Evolutionary conservation across 2,797 vertebrate species (phyloP).

Genomic region (Phataginus tricuspis): DNA sequence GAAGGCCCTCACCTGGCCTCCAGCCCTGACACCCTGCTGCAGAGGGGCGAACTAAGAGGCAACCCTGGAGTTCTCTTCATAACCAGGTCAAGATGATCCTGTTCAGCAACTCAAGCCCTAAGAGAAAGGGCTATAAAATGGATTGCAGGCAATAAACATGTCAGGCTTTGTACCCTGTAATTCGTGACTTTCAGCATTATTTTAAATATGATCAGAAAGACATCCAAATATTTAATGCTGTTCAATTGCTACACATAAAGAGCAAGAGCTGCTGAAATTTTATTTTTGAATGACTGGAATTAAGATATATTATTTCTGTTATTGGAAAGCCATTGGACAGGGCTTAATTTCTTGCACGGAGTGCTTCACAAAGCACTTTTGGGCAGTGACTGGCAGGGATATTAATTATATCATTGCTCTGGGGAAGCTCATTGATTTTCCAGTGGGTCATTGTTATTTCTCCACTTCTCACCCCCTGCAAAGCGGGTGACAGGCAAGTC

Average conservation of each 20-base stretch:
- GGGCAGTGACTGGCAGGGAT: constrained; percentile 66
- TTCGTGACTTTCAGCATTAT: constrained; percentile 13
- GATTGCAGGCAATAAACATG: background rate
- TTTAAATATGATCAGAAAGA: constrained; percentile 63
- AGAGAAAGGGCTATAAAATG: constrained; percentile 30
- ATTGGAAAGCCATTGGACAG: constrained; percentile 47
- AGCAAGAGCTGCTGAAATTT: background rate
- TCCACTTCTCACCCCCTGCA: background rate
- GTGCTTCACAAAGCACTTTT: constrained; percentile 49
- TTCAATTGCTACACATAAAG: constrained; percentile 51
- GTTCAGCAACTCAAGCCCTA: background rate
- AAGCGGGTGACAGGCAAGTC: background rate
- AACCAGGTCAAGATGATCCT: background rate
- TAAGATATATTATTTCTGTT: constrained; percentile 65
- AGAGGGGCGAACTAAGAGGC: accelerated
- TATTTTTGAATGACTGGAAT: constrained; percentile 67
- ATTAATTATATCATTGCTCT: constrained; percentile 72
- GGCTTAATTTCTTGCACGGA: constrained; percentile 69
- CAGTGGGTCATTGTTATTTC: background rate
- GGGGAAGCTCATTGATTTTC: constrained; percentile 76
- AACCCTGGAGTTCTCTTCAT: accelerated
- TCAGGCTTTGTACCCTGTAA: background rate
- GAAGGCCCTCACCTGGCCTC: background rate
- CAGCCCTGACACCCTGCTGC: background rate
- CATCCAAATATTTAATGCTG: constrained; percentile 50